Evolutionary conservation across 1,140 invertebrate species (phyloP).

Genomic region (Portunus trituberculatus): DNA sequence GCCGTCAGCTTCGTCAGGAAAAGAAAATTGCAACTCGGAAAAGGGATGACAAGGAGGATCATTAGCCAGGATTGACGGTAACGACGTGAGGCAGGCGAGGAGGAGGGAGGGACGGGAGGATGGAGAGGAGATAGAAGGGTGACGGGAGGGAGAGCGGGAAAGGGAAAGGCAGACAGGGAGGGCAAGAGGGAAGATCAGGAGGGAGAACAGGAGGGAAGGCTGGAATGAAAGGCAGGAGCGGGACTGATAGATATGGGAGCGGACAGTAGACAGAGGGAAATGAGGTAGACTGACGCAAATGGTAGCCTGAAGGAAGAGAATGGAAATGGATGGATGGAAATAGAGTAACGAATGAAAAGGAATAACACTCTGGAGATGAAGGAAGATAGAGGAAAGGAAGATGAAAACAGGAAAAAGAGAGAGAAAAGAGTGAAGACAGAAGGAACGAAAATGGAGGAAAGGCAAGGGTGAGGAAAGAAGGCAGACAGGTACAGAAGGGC

Average conservation of each 20-base stretch:
- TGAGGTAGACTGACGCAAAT: background rate
- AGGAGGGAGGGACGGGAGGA: background rate
- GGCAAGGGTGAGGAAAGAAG: background rate
- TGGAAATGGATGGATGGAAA: background rate
- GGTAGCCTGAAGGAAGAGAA: background rate
- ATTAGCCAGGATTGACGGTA: constrained; percentile 20
- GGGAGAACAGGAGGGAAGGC: background rate
- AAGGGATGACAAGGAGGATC: constrained; percentile 21
- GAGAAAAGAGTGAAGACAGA: background rate
- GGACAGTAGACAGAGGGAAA: no score
- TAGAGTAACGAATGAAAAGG: background rate
- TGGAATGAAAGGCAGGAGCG: background rate
- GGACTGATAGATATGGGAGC: no score
- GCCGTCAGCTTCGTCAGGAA: background rate
- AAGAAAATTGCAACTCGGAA: background rate
- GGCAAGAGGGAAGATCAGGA: background rate
- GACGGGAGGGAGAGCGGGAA: background rate
- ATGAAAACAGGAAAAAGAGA: background rate
- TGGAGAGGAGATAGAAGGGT: background rate
- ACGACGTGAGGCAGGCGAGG: background rate
- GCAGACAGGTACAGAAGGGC: background rate
- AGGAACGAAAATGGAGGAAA: background rate
- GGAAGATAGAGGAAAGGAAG: background rate
- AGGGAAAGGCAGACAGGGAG: background rate
- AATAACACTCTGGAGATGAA: background rate